Percentiles rank a stretch among this genome's conserved stretches.
These are phyloP conservation scores for Caligus rogercresseyi DNA, from an alignment of 1,140 invertebrate species.

Conservation along the genomic window DNA sequence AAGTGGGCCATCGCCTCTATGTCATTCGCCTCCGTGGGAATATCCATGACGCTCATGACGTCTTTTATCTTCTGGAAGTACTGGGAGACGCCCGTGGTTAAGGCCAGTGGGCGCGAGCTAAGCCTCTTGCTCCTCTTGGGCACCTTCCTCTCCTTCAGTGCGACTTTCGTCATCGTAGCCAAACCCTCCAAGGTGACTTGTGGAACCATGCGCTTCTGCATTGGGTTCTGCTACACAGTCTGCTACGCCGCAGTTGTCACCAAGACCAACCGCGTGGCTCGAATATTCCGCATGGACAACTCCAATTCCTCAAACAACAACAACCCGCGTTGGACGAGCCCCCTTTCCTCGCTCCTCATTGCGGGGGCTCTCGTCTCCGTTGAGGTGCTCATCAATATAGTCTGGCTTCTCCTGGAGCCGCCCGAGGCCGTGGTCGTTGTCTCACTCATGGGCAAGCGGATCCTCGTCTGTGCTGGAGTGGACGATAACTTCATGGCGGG, in stretches of 20 bases:
- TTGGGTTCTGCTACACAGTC: constrained; percentile 35
- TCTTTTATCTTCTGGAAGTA: constrained; percentile 50
- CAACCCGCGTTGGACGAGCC: constrained; percentile 33
- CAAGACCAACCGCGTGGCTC: constrained; percentile 39
- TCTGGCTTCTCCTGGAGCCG: constrained; percentile 34
- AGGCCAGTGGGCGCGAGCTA: constrained; percentile 38
- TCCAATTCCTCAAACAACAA: constrained; percentile 22
- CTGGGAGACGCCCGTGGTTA: constrained; percentile 38
- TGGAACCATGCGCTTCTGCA: constrained; percentile 37
- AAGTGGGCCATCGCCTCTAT: constrained; percentile 40
- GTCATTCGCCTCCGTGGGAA: constrained; percentile 33
- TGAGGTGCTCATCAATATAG: constrained; percentile 35
- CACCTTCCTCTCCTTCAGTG: constrained; percentile 36
- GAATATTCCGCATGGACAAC: constrained; percentile 33
- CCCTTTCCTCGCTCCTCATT: constrained; percentile 36
- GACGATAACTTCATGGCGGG: constrained; percentile 26
- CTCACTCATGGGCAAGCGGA: constrained; percentile 30
- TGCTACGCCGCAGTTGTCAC: constrained; percentile 41
- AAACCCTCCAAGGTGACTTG: constrained; percentile 33
- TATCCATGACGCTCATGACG: constrained; percentile 17
- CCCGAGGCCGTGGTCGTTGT: constrained; percentile 29
- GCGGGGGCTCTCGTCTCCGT: constrained; percentile 34
- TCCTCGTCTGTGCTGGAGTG: constrained; percentile 22
- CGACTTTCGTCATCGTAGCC: constrained; percentile 39
- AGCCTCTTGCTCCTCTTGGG: constrained; percentile 33